Percentiles rank a stretch among this genome's conserved stretches.
Conservation (phyloP, 2,797 vertebrate genomes). For the Phrynocephalus forsythii region DNA sequence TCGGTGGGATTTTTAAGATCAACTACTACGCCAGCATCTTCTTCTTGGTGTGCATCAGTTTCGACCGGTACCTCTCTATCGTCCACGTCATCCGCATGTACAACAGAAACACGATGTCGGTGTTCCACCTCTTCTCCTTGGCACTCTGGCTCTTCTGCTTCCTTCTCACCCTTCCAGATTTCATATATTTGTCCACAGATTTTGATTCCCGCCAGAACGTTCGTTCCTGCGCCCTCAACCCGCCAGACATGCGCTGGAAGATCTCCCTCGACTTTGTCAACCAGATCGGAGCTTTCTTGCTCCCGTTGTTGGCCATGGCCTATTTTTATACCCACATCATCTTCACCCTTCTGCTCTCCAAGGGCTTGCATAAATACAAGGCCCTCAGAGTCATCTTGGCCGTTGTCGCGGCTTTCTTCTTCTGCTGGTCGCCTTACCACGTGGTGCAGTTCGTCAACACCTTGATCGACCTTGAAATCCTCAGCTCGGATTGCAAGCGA, state of each 20-base stretch:
- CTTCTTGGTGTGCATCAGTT: conserved; percentile 75
- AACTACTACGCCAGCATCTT: conserved; percentile 76
- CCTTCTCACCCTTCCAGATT: conserved; percentile 72
- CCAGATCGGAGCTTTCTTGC: conserved; percentile 69
- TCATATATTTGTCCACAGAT: conserved; percentile 51
- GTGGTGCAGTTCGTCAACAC: conserved; percentile 82
- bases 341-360: conserved; percentile 75
- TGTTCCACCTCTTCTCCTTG: conserved; percentile 54
- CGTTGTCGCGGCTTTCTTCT: conserved; percentile 85
- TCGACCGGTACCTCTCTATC: conserved; percentile 75
- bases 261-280: conserved; percentile 47
- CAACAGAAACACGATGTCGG: conserved; percentile 51
- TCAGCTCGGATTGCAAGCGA: conserved; percentile 63
- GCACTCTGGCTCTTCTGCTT: conserved; percentile 68
- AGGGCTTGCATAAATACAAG: conserved; percentile 81
- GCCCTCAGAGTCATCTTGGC: conserved; percentile 84
- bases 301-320: conserved; percentile 75
- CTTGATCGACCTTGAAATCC: conserved; percentile 56
- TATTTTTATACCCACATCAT: conserved; percentile 85
- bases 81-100: conserved; percentile 74
- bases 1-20: conserved; percentile 84
- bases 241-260: conserved; percentile 46
- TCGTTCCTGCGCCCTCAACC: conserved; percentile 60
- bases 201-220: conserved; percentile 52
- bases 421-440: conserved; percentile 90